phyloP scores from a whole-genome alignment of 2,888 invertebrate genomes.

The Helicoverpa assulta region DNA sequence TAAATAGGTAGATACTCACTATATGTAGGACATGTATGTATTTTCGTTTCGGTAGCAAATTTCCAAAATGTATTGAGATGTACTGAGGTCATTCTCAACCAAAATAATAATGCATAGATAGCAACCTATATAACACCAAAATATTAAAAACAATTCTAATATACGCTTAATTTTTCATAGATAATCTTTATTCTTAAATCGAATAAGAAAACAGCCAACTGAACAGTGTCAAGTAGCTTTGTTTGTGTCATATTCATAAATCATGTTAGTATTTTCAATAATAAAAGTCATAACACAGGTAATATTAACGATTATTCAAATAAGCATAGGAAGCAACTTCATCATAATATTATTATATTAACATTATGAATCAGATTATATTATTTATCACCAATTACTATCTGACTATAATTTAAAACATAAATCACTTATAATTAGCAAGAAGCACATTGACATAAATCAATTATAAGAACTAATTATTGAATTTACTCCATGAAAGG shows the following conservation, averaged over 20 bases:
- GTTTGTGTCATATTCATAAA: slow-evolving; percentile 9
- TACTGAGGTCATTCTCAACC: no score
- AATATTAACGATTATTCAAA: slow-evolving; percentile 15
- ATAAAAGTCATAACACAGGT: not conserved
- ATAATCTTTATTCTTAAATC: not conserved
- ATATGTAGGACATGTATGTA: no score
- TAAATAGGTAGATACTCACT: no score
- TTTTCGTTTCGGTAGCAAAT: not conserved
- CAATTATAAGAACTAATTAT: slow-evolving; percentile 47
- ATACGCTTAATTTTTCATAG: no score
- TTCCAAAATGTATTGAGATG: no score
- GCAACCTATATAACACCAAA: no score
- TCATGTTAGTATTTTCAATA: slow-evolving; percentile 3
- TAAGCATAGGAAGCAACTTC: slow-evolving; percentile 5
- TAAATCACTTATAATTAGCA: slow-evolving; percentile 53
- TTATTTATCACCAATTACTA: slow-evolving; percentile 41
- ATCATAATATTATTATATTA: slow-evolving; percentile 5
- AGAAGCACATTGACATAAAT: slow-evolving; percentile 34
- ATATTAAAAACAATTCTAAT: no score
- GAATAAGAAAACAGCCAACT: not conserved
- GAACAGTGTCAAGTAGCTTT: no score
- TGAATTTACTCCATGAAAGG: slow-evolving; percentile 37
- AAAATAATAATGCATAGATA: no score
- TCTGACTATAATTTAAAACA: slow-evolving; percentile 3
- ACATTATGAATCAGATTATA: slow-evolving; percentile 27